phyloP scores from a whole-genome alignment of 2,888 invertebrate species.

The Embidobia sp. region DNA sequence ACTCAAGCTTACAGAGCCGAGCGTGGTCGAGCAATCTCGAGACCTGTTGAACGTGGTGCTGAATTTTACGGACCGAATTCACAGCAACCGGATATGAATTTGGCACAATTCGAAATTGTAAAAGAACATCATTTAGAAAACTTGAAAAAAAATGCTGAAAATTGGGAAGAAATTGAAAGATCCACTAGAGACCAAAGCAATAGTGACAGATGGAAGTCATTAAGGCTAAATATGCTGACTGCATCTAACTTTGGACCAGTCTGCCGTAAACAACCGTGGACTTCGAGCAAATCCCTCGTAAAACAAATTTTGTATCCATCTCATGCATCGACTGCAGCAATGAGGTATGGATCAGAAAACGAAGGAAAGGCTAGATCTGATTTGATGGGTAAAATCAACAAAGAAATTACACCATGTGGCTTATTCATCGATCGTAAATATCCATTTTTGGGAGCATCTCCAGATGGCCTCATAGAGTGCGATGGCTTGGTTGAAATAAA shows the following conservation, averaged over 20 bases:
- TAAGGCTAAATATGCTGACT: conserved; percentile 54
- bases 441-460: conserved; percentile 7
- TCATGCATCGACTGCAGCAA: not conserved
- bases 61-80: conserved; percentile 7
- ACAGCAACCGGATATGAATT: not conserved
- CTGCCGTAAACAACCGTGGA: not conserved
- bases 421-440: conserved; percentile 11
- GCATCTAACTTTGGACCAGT: conserved; percentile 59
- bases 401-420: conserved; percentile 3
- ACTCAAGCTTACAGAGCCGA: too few relatives aligned
- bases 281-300: not conserved
- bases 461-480: not conserved
- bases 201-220: conserved; percentile 40
- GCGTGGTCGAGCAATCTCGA: not conserved
- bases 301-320: conserved; percentile 12
- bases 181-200: conserved; percentile 25
- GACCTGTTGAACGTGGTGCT: too few relatives aligned
- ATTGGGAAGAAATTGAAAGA: conserved; percentile 14
- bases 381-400: not conserved
- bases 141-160: not conserved
- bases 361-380: not conserved
- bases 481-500: conserved; percentile 11
- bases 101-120: not conserved
- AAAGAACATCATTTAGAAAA: not conserved
- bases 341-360: conserved; percentile 15